Evolutionary conservation across 2,113 vertebrate genomes (phyloP).

Genomic region (Ia io): DNA sequence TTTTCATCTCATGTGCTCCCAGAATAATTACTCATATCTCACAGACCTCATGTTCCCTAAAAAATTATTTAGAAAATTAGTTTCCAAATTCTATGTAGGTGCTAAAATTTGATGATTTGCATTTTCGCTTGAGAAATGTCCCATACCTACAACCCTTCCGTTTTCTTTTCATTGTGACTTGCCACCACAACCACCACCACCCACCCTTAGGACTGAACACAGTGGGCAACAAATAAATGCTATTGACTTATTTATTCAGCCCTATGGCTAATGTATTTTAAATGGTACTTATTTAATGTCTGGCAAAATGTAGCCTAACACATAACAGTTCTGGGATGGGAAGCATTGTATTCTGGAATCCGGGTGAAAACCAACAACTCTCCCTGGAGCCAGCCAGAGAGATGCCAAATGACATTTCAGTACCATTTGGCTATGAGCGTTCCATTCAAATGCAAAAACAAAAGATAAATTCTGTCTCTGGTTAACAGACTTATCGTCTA

Average conservation of each 20-base stretch:
- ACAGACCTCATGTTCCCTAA: neutral
- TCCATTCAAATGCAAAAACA: constrained; percentile 46
- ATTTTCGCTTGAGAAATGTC: constrained; percentile 31
- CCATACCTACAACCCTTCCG: constrained; percentile 24
- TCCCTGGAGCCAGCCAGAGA: constrained; percentile 30
- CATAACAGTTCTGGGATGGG: constrained; percentile 30
- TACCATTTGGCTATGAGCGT: neutral
- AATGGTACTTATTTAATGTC: constrained; percentile 33
- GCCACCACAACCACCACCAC: neutral
- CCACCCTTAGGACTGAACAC: neutral
- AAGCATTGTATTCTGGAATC: constrained; percentile 32
- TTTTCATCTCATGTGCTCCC: neutral
- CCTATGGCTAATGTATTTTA: constrained; percentile 65
- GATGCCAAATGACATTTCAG: constrained; percentile 53
- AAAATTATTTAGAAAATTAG: constrained; percentile 15
- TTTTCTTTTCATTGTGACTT: constrained; percentile 48
- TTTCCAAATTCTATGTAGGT: constrained; percentile 18
- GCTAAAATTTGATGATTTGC: constrained; percentile 33
- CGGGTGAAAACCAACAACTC: constrained; percentile 38
- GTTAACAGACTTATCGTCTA: constrained; percentile 19
- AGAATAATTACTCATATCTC: neutral
- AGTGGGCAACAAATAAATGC: constrained; percentile 34
- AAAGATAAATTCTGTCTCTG: constrained; percentile 41
- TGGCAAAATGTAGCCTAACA: constrained; percentile 47
- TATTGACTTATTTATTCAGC: constrained; percentile 42